These are phyloP conservation scores for Parnassius smintheus DNA, from an alignment of 2,888 invertebrate species.

Conservation along the genomic window DNA sequence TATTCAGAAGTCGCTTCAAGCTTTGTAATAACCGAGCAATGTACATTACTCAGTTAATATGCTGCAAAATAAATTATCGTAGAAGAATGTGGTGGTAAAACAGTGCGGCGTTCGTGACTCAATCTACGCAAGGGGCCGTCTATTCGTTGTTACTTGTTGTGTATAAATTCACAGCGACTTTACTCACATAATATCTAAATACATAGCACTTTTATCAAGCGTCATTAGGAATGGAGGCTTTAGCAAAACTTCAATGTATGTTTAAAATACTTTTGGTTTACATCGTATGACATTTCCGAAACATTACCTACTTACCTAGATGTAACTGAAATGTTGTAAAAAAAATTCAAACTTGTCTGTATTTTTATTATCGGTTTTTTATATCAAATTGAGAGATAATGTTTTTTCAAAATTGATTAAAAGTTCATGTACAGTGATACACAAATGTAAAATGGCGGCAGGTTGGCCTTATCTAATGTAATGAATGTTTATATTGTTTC, in stretches of 20 bases:
- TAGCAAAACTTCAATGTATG: slow-evolving; percentile 8
- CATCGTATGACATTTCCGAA: slow-evolving; percentile 15
- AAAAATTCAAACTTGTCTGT: slow-evolving; percentile 11
- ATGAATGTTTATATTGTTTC: slow-evolving; percentile 18
- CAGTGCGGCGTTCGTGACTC: slow-evolving; percentile 63
- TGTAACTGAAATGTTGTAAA: slow-evolving; percentile 19
- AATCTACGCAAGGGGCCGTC: slow-evolving; percentile 59
- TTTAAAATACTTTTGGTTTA: slow-evolving; percentile 9
- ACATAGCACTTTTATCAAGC: slow-evolving; percentile 36
- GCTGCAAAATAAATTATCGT: slow-evolving; percentile 42
- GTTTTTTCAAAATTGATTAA: slow-evolving; percentile 16
- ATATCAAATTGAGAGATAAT: slow-evolving; percentile 22
- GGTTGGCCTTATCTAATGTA: slow-evolving; percentile 27
- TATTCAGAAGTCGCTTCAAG: neutral
- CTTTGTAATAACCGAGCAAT: slow-evolving; percentile 39
- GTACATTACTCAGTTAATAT: slow-evolving; percentile 36
- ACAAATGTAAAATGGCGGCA: slow-evolving; percentile 34
- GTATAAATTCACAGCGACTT: slow-evolving; percentile 30
- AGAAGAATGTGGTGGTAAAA: slow-evolving; percentile 48
- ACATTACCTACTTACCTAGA: neutral
- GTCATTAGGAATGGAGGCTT: neutral
- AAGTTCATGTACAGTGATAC: slow-evolving; percentile 19
- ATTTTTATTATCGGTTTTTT: slow-evolving; percentile 22
- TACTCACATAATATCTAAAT: slow-evolving; percentile 28
- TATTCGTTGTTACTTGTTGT: slow-evolving; percentile 36